Percentiles rank a stretch among this genome's conserved stretches.
These are phyloP conservation scores for Amphiprion ocellaris DNA, from an alignment of 2,113 vertebrate species.

Conservation along the genomic window DNA sequence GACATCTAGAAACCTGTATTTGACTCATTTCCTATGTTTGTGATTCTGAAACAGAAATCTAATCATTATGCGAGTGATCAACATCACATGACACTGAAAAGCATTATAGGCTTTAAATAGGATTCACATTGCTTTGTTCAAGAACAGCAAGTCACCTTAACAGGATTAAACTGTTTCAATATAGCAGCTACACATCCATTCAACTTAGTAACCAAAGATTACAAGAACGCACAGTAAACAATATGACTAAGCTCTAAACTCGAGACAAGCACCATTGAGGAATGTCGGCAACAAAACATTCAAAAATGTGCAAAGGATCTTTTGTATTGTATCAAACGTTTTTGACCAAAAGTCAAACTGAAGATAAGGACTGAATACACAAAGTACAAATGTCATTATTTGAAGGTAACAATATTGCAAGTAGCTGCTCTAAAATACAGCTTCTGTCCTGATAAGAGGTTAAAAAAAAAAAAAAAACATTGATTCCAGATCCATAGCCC, in stretches of 20 bases:
- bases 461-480: not conserved
- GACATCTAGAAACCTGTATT: not conserved
- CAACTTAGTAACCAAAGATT: not conserved
- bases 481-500: not conserved
- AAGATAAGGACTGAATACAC: conserved; percentile 18
- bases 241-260: not conserved
- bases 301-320: conserved; percentile 12
- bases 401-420: no score
- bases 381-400: not conserved
- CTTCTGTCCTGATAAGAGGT: conserved; percentile 6
- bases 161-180: not conserved
- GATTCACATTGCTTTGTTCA: not conserved
- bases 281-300: not conserved
- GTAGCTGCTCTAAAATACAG: not conserved
- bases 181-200: not conserved
- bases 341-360: not conserved
- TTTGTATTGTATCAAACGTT: not conserved
- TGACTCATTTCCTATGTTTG: not conserved
- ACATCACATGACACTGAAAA: conserved; percentile 11
- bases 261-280: not conserved
- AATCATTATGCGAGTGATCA: conserved; percentile 1
- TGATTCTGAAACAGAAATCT: not conserved
- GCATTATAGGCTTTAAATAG: not conserved
- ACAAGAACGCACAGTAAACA: not conserved
- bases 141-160: not conserved